phyloP scores from a whole-genome alignment of 2,113 vertebrate species.

The Protobothrops flavoviridis region DNA sequence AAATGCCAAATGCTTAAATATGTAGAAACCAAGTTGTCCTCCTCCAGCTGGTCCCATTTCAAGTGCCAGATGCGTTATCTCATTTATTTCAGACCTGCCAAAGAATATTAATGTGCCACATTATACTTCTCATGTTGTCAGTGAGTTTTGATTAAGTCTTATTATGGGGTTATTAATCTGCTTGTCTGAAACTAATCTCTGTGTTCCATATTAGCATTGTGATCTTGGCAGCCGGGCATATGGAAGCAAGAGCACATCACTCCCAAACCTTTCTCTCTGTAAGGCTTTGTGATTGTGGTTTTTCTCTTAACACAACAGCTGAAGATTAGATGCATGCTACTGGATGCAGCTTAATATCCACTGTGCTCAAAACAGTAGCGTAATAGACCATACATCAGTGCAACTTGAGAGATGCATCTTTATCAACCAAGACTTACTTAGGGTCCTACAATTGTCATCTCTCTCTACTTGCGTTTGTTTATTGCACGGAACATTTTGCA shows the following conservation, averaged over 20 bases:
- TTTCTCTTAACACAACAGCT: background rate
- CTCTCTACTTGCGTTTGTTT: background rate
- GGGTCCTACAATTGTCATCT: background rate
- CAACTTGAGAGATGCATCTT: background rate
- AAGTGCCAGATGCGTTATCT: slow-evolving; percentile 63
- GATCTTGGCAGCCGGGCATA: slow-evolving; percentile 46
- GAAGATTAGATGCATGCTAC: background rate
- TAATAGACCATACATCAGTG: background rate
- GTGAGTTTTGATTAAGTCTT: slow-evolving; percentile 68
- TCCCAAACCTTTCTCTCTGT: background rate
- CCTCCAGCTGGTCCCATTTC: slow-evolving; percentile 65
- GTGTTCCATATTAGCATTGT: slow-evolving; percentile 53
- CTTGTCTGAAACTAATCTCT: slow-evolving; percentile 56
- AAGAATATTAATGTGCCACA: slow-evolving; percentile 60
- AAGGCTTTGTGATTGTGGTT: background rate
- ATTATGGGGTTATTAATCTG: slow-evolving; percentile 51
- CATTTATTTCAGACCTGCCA: slow-evolving; percentile 62
- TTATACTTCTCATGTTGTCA: slow-evolving; percentile 62
- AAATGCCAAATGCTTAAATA: slow-evolving; percentile 69
- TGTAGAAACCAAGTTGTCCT: slow-evolving; percentile 55
- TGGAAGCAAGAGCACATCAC: background rate
- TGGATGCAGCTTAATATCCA: background rate
- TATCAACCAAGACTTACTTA: background rate
- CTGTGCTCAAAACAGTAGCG: background rate
- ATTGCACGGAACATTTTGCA: background rate